These are phyloP conservation scores for Allobates femoralis DNA, from an alignment of 2,797 vertebrate species.

Conservation along the genomic window DNA sequence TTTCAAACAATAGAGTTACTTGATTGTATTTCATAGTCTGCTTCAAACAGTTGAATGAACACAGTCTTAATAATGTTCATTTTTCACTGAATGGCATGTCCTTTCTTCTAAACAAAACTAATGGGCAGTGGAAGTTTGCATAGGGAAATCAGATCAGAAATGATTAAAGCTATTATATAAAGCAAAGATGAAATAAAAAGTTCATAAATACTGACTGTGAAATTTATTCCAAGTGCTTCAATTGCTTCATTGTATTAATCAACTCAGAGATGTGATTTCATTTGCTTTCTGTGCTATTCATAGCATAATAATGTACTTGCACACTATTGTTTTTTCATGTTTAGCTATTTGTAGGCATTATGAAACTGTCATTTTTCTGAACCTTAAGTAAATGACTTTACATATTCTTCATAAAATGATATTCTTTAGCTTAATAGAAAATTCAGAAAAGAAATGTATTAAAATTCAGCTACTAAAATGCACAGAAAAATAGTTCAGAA, in stretches of 20 bases:
- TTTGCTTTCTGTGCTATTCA: conserved; percentile 21
- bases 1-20: conserved; percentile 62
- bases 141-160: conserved; percentile 61
- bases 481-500: not conserved
- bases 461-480: not conserved
- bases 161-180: conserved; percentile 68
- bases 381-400: conserved; percentile 2
- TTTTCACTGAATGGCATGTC: conserved; percentile 67
- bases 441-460: not conserved
- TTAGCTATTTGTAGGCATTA: conserved; percentile 26
- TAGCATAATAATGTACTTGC: conserved; percentile 22
- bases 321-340: conserved; percentile 24
- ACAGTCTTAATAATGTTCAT: conserved; percentile 66
- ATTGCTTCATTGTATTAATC: conserved; percentile 70
- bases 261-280: conserved; percentile 46
- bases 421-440: not conserved
- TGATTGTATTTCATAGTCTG: conserved; percentile 68
- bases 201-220: conserved; percentile 65
- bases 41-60: conserved; percentile 64
- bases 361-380: conserved; percentile 25
- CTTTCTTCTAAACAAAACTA: conserved; percentile 70
- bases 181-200: conserved; percentile 65
- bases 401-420: conserved; percentile 5
- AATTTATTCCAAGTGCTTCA: conserved; percentile 66
- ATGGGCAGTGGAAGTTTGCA: conserved; percentile 68